These are phyloP conservation scores for Spongilla lacustris DNA, from an alignment of 37 sponge, comb jelly and placozoan genomes.

Conservation along the genomic window DNA sequence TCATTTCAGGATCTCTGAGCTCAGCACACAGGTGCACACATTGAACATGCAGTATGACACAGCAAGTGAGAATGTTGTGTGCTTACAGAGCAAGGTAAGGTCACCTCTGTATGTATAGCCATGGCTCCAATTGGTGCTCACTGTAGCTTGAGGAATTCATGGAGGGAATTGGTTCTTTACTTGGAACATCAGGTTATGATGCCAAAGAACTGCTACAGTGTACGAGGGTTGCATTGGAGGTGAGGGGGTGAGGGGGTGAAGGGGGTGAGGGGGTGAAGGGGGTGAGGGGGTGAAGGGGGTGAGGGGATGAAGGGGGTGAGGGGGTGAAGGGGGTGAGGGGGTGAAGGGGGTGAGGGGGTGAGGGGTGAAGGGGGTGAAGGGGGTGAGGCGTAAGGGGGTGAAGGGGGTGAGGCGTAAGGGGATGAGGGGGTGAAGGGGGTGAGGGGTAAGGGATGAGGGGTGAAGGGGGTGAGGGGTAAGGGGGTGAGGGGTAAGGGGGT, in stretches of 20 bases:
- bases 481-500: no score
- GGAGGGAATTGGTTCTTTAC: background rate
- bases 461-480: no score
- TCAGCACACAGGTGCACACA: background rate
- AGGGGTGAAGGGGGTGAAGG: background rate
- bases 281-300: background rate
- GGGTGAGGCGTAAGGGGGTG: background rate
- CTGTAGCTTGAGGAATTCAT: background rate
- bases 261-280: background rate
- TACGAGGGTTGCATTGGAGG: background rate
- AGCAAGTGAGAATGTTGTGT: background rate
- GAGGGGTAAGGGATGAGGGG: no score
- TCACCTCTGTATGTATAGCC: background rate
- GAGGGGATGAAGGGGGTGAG: background rate
- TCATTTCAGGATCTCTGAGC: slow-evolving; percentile 33
- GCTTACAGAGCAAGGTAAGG: slow-evolving; percentile 18
- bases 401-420: no score
- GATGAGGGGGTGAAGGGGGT: no score
- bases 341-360: no score
- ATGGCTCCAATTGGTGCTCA: background rate
- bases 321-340: background rate
- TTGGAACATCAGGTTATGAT: background rate
- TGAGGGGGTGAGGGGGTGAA: background rate
- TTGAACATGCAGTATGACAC: background rate
- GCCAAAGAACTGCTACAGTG: background rate